Base-by-base conservation (phyloP, 2,797 vertebrate species). In the Spheniscus humboldti region DNA sequence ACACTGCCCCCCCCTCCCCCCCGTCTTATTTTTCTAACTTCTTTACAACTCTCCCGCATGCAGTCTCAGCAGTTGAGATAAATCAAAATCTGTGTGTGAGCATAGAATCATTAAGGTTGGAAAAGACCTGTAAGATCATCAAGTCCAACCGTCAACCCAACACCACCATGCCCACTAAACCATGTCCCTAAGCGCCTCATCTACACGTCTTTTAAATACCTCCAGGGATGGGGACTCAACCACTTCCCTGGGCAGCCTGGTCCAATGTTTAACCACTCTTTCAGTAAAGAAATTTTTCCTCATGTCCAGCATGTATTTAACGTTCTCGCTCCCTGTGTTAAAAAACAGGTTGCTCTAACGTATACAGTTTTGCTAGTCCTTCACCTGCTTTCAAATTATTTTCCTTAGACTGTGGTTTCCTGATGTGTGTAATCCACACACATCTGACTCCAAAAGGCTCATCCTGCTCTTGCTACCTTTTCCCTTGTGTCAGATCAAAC, bases 1-100 rank as follows among this genome's bases (percentile, higher is more conserved):
- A 39, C 37, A 11, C 37, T 6, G 37, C 14, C 4, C 11, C 6
- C 13, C 4, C 12, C 10, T 3, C 30, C 6, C 3, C 10, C 19
- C 33, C 5, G 1, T 19, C 30, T 18, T 50, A 4, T 71, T 72
- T 72, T 78, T 28, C 45, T 30, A 20, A 45, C 25, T 59, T 30
- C 17, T 64, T 72, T 45, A 72, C 52, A 78, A 6, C 37, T 52
- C 33, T n/a, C 9, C 19, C 53, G 73, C 28, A 22, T 22, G 24
- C 45, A 52, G 33, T 45, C 35, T 77, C 43, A 84, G 66, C 27
- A 66, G 31, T 0, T n/a, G 53, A 53, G 39, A 41, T n/a, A 47
- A 66, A 67, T 67, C 19, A 59, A 73, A 39, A 31, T 47, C 30
- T 27, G 3, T 53, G 14, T 72, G 24, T 64, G 11, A 72, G 37